Conservation (phyloP, 2,888 invertebrate genomes). For the Drosophila borealis region DNA sequence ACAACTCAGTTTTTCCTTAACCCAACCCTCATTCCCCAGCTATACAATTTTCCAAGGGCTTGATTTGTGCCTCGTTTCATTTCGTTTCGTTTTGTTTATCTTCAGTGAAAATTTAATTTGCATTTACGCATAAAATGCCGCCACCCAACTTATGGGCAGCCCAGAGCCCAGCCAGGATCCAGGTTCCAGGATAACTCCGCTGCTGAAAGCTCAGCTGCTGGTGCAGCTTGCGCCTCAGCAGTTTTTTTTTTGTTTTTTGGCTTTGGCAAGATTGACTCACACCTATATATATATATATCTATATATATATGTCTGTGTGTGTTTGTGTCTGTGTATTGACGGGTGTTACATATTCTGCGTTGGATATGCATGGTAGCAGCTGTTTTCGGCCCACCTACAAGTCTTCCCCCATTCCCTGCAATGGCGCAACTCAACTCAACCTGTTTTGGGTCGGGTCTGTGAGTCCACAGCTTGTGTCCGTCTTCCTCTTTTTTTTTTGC, state of each 20-base stretch:
- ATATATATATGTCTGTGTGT: conserved; percentile 3
- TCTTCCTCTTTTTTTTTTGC: conserved; percentile 9
- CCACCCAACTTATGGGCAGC: conserved; percentile 37
- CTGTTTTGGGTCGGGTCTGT: conserved; percentile 10
- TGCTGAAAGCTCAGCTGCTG: conserved; percentile 9
- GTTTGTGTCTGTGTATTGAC: conserved; percentile 20
- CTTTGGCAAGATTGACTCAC: conserved; percentile 23
- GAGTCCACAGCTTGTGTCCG: conserved; percentile 17
- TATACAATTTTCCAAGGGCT: conserved; percentile 51
- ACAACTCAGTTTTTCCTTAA: conserved; percentile 21
- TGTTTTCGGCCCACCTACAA: conserved; percentile 34
- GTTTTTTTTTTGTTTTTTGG: background rate
- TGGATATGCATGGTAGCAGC: conserved; percentile 69
- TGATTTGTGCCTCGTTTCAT: conserved; percentile 49
- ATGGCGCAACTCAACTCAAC: background rate
- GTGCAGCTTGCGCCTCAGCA: conserved; percentile 15
- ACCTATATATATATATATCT: conserved; percentile 25
- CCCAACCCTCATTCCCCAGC: background rate
- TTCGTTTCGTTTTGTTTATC: conserved; percentile 38
- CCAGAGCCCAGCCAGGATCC: conserved; percentile 1
- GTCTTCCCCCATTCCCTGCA: background rate
- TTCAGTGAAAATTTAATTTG: conserved; percentile 72
- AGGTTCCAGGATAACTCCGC: conserved; percentile 31
- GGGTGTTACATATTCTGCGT: conserved; percentile 40
- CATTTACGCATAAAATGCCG: conserved; percentile 75